phyloP scores from a whole-genome alignment of 2,888 invertebrate species.

The Cephus runcator region DNA sequence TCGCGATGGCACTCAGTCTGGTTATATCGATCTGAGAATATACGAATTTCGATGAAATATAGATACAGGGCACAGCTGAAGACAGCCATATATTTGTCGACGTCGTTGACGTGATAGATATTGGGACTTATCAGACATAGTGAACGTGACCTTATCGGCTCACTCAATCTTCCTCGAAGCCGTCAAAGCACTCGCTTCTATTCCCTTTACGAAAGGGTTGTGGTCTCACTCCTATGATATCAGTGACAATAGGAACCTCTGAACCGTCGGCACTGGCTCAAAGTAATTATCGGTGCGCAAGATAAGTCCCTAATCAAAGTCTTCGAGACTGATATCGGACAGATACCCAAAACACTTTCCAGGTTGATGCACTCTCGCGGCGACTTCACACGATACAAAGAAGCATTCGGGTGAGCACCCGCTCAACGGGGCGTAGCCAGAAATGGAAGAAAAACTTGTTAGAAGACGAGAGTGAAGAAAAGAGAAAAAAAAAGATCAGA shows the following conservation, averaged over 20 bases:
- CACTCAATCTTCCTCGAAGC: background rate
- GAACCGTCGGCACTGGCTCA: slow-evolving; percentile 27
- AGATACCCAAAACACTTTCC: background rate
- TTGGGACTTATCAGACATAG: background rate
- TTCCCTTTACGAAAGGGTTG: background rate
- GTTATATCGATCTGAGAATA: background rate
- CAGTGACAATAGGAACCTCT: background rate
- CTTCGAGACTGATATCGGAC: background rate
- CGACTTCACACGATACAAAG: background rate
- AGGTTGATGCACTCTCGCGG: background rate
- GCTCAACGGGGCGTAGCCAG: background rate
- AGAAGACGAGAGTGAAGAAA: background rate
- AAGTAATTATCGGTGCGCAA: slow-evolving; percentile 52
- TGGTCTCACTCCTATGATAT: background rate
- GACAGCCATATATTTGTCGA: background rate
- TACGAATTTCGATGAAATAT: background rate
- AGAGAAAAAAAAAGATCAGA: background rate
- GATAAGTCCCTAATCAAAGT: slow-evolving; percentile 17
- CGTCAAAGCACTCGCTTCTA: background rate
- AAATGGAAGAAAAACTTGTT: background rate
- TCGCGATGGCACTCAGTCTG: background rate
- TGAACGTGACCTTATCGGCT: background rate
- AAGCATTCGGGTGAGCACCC: background rate
- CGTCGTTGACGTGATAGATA: background rate
- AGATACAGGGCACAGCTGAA: background rate